Evolutionary conservation across 2,888 invertebrate genomes (phyloP).

Genomic region (Cantharis flavilabris): DNA sequence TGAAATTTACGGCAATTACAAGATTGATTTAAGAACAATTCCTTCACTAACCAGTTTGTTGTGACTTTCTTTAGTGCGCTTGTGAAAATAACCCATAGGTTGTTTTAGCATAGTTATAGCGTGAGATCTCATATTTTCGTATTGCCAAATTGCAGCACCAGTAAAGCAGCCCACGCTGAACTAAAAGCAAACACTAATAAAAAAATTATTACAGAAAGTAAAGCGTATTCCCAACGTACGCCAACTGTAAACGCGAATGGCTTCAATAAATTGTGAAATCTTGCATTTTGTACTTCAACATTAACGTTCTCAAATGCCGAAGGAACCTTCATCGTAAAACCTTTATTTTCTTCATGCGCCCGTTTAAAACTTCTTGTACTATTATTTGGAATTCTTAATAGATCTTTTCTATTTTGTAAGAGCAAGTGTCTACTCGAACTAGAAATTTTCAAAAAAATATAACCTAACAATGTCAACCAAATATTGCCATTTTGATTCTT

Average conservation of each 20-base stretch:
- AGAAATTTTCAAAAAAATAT: constrained; percentile 10
- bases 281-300: constrained; percentile 56
- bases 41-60: constrained; percentile 10
- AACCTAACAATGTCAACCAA: constrained; percentile 8
- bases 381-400: constrained; percentile 25
- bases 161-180: constrained; percentile 66
- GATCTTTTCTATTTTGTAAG: constrained; percentile 14
- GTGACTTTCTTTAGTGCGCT: constrained; percentile 5
- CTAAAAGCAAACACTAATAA: constrained; percentile 38
- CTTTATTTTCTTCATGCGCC: constrained; percentile 33
- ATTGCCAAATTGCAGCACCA: constrained; percentile 85
- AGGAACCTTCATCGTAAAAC: constrained; percentile 43
- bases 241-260: constrained; percentile 68
- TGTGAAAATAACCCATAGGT: constrained; percentile 44
- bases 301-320: constrained; percentile 55
- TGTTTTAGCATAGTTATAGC: constrained; percentile 60
- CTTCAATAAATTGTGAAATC: constrained; percentile 59
- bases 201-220: background rate
- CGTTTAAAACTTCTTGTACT: constrained; percentile 35
- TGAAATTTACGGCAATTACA: constrained; percentile 34
- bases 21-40: background rate
- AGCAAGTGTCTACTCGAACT: constrained; percentile 16
- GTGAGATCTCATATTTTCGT: constrained; percentile 71
- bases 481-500: constrained; percentile 11
- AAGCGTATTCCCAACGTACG: constrained; percentile 53